A percentile compares a stretch with the other conserved stretches of the same genome.
These are phyloP conservation scores for Decapterus maruadsi DNA, from an alignment of 2,797 vertebrate species.

Conservation along the genomic window DNA sequence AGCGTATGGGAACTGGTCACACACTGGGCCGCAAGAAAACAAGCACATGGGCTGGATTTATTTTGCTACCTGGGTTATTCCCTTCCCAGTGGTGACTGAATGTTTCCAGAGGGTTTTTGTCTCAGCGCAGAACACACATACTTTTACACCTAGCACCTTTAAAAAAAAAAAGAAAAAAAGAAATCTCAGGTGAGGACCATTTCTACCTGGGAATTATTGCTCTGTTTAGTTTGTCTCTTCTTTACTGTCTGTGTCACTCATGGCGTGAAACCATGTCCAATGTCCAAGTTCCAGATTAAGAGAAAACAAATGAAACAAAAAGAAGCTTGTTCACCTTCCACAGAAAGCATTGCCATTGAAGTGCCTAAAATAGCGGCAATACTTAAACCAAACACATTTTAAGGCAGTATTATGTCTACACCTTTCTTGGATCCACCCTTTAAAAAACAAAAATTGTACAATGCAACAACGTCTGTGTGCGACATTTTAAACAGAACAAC, in stretches of 20 bases:
- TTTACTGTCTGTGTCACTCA: constrained; percentile 47
- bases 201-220: constrained; percentile 88
- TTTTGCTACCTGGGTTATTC: background rate
- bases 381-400: constrained; percentile 75
- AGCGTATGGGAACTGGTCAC: too few relatives aligned
- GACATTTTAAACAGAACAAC: constrained; percentile 76
- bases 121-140: constrained; percentile 61
- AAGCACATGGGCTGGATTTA: too few relatives aligned
- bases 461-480: constrained; percentile 56
- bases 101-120: constrained; percentile 62
- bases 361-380: constrained; percentile 75
- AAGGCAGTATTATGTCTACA: constrained; percentile 83
- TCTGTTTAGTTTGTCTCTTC: constrained; percentile 79
- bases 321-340: constrained; percentile 48
- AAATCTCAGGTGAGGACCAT: constrained; percentile 72
- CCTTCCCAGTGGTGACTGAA: constrained; percentile 37
- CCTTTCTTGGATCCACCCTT: constrained; percentile 56
- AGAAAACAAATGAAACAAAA: constrained; percentile 40
- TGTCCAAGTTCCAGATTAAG: constrained; percentile 71
- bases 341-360: constrained; percentile 67
- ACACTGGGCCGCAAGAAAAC: too few relatives aligned
- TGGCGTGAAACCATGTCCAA: constrained; percentile 59
- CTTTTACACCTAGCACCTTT: constrained; percentile 83
- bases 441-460: constrained; percentile 40
- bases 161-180: constrained; percentile 20